Evolutionary conservation across 2,113 vertebrate species (phyloP).

Genomic region (Corythornis vintsioides): DNA sequence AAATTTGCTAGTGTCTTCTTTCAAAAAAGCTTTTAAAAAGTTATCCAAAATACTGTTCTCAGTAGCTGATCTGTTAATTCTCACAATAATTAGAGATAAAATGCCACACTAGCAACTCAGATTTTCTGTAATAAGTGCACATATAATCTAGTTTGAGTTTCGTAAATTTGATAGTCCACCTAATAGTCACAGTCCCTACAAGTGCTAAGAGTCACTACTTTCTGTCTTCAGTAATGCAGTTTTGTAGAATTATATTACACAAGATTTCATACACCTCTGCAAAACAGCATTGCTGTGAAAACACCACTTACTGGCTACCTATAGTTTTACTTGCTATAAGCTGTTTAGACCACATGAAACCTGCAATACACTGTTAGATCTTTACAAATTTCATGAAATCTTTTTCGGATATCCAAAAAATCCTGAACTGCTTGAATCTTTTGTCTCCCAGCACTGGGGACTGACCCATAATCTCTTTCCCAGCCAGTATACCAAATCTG

Average conservation of each 20-base stretch:
- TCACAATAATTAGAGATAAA: not conserved
- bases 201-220: not conserved
- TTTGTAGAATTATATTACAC: slow-evolving; percentile 51
- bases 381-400: slow-evolving; percentile 91
- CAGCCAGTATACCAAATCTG: slow-evolving; percentile 89
- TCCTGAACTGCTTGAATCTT: slow-evolving; percentile 87
- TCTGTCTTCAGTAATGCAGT: not conserved
- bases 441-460: slow-evolving; percentile 86
- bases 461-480: slow-evolving; percentile 94
- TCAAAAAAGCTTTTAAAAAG: not conserved
- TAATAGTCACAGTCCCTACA: not conserved
- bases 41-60: not conserved
- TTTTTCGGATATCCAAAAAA: slow-evolving; percentile 90
- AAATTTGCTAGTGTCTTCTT: not conserved
- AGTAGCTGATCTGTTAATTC: not conserved
- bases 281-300: slow-evolving; percentile 68
- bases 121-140: not conserved
- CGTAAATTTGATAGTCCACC: not conserved
- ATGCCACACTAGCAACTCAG: not conserved
- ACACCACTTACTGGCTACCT: slow-evolving; percentile 64
- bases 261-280: not conserved
- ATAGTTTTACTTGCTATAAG: slow-evolving; percentile 78
- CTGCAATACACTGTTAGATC: slow-evolving; percentile 81
- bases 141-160: not conserved
- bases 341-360: slow-evolving; percentile 82